Base-by-base conservation (phyloP, 2,888 invertebrate species). In the Tenthredo distinguenda region DNA sequence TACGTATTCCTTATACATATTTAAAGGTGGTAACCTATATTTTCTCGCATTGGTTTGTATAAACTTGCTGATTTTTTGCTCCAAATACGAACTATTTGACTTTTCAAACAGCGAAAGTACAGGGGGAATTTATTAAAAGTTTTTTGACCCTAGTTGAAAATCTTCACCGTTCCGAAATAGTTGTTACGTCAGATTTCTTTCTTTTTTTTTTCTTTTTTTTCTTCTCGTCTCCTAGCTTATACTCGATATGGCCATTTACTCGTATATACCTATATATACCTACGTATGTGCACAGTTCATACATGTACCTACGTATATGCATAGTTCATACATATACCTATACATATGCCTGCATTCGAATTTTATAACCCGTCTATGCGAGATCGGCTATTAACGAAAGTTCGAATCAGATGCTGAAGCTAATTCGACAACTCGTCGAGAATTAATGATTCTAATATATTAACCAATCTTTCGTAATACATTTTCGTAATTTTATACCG, bases 21-120 rank as follows among this genome's bases (percentile, higher is more conserved):
- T 89, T 89, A 90, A 90, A 86, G 84, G 74, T 87, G 81, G 89
- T 92, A 90, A 92, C 91, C 91, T 88, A 91, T 89, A 91, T 91
- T 88, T 88, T 85, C 87, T 43, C 37, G 88, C 88, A 89, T 87
- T 86, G 88, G 84, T 88, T 88, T 86, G 89, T 87, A 89, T 89
- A 87, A 89, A 87, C 85, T 86, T 84, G 86, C 62, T 76, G 86
- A 89, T 88, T 84, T 86, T 79, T 86, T 86, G 55, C 81, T 62
- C 81, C 81, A 58, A 81, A 81, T 81, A 62, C 77, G n/a, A 62
- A 65, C 62, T 21, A 83, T 83, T 83, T 83, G 83, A 83, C 83
- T 83, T 83, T 83, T 83, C 71, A 83, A 83, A 83, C 83, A 83
- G 83, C 83, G 83, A 83, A 83, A 83, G 83, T 83, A 83, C 47